phyloP scores from a whole-genome alignment of 2,888 invertebrate genomes.

The Diachrysia chrysitis region DNA sequence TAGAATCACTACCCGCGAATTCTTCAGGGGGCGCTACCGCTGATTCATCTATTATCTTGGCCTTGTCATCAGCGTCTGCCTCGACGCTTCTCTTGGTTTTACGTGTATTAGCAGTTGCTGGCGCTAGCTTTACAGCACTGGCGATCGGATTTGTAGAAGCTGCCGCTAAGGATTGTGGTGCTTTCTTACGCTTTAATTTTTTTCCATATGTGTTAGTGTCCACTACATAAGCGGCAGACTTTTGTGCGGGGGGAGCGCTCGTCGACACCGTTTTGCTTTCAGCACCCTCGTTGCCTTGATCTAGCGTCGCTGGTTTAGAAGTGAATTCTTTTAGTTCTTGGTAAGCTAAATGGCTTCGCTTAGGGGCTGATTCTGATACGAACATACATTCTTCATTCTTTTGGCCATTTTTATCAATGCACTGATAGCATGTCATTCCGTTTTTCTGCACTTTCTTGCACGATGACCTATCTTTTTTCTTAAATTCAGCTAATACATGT shows the following conservation, averaged over 20 bases:
- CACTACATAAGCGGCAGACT: constrained; percentile 81
- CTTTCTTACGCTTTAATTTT: constrained; percentile 83
- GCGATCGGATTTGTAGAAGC: constrained; percentile 71
- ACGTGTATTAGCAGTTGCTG: constrained; percentile 50
- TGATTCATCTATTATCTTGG: constrained; percentile 75
- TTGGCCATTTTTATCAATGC: constrained; percentile 91
- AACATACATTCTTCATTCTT: constrained; percentile 95
- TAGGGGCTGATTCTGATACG: constrained; percentile 91
- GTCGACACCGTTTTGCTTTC: constrained; percentile 82
- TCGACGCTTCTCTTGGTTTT: constrained; percentile 80
- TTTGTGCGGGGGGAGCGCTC: constrained; percentile 73
- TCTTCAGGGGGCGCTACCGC: constrained; percentile 85
- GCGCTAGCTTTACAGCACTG: constrained; percentile 59
- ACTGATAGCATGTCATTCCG: constrained; percentile 94
- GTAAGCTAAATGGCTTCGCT: constrained; percentile 91
- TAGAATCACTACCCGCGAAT: constrained; percentile 88
- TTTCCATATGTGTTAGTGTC: constrained; percentile 77
- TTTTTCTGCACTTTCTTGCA: constrained; percentile 93
- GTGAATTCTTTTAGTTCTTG: constrained; percentile 91
- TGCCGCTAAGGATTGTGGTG: constrained; percentile 66
- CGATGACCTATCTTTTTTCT: constrained; percentile 91
- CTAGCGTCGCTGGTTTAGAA: constrained; percentile 81
- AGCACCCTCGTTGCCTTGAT: constrained; percentile 76
- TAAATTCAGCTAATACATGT: constrained; percentile 92
- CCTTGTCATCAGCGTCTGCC: constrained; percentile 72